Conservation (phyloP, 2,888 invertebrate genomes). For the Frankliniella intonsa region DNA sequence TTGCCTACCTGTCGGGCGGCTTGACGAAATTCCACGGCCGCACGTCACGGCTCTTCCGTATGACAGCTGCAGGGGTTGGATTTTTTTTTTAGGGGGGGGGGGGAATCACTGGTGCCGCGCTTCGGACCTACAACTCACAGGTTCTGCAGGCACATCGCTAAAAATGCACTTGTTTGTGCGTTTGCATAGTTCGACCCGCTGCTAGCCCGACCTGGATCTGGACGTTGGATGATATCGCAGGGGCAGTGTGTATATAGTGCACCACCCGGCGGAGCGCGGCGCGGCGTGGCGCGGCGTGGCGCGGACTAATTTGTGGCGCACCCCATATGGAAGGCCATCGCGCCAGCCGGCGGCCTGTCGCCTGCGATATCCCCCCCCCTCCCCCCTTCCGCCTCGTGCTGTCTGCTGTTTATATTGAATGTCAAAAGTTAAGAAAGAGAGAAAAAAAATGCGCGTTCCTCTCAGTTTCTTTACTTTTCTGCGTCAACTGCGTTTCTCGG, state of each 20-base stretch:
- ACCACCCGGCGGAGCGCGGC: not conserved
- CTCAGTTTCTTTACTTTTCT: not conserved
- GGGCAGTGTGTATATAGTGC: conserved; percentile 6
- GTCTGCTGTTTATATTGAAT: not conserved
- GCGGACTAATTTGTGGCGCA: not conserved
- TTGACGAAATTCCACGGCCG: not conserved
- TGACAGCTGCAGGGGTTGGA: not conserved
- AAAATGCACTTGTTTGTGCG: too few species aligned
- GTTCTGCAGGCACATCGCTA: too few species aligned
- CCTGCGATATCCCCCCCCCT: not conserved
- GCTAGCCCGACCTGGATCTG: too few species aligned
- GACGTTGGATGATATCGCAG: not conserved
- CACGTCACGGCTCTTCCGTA: not conserved
- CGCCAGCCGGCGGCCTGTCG: not conserved
- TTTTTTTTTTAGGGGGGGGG: too few species aligned
- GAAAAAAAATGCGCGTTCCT: not conserved
- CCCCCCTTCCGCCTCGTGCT: too few species aligned
- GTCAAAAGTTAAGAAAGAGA: not conserved
- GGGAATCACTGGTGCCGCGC: too few species aligned
- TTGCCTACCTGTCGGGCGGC: not conserved
- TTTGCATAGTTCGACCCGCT: too few species aligned
- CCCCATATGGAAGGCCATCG: not conserved
- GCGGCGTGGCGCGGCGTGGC: not conserved
- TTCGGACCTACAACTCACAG: too few species aligned
- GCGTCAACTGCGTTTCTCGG: not conserved